phyloP scores from a whole-genome alignment of 2,113 vertebrate genomes.

The Anolis carolinensis region DNA sequence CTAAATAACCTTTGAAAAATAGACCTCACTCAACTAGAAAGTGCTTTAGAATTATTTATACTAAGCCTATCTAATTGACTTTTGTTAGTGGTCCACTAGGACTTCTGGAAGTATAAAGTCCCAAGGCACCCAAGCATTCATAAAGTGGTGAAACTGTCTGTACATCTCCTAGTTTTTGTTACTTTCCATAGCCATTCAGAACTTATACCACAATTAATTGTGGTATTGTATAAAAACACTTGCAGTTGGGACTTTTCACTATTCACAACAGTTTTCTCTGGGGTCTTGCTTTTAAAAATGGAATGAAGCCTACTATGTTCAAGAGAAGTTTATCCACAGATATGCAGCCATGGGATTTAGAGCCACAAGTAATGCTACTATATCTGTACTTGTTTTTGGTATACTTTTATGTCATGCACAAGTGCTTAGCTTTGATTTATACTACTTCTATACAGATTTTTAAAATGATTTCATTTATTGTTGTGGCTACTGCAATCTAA shows the following conservation, averaged over 20 bases:
- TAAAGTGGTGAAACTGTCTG: conserved; percentile 15
- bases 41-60: conserved; percentile 46
- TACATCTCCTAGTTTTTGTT: conserved; percentile 43
- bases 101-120: conserved; percentile 52
- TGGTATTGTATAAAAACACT: background rate
- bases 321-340: background rate
- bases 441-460: background rate
- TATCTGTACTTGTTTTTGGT: background rate
- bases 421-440: background rate
- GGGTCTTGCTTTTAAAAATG: background rate
- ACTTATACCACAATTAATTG: background rate
- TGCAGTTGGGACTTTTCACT: background rate
- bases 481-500: background rate
- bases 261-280: background rate
- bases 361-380: background rate
- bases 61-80: conserved; percentile 57
- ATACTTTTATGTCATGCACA: too few species aligned
- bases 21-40: conserved; percentile 49
- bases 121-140: conserved; percentile 30
- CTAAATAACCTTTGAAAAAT: conserved; percentile 42
- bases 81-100: conserved; percentile 62
- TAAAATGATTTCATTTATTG: background rate
- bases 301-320: background rate
- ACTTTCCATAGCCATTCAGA: conserved; percentile 21
- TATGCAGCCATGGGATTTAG: background rate